Conservation (phyloP, 1,140 invertebrate genomes). For the Argopecten irradians region DNA sequence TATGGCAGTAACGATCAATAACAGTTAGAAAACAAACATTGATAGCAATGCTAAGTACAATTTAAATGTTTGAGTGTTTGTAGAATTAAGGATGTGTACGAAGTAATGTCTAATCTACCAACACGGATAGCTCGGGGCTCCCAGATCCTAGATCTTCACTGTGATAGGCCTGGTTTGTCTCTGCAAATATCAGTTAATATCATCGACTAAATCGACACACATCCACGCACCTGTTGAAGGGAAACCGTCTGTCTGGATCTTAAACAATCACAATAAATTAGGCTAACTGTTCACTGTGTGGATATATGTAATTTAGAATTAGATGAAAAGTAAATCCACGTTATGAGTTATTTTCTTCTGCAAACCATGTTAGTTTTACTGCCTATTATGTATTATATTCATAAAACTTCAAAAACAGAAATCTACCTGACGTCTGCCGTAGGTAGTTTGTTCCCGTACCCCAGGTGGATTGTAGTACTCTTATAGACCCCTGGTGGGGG, state of each 20-base stretch:
- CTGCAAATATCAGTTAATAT: constrained; percentile 12
- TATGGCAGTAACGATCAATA: not conserved
- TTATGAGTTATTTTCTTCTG: not conserved
- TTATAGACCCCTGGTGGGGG: not conserved
- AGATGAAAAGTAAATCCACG: not conserved
- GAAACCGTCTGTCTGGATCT: not conserved
- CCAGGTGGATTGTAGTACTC: not conserved
- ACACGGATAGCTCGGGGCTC: not conserved
- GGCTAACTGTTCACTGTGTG: not conserved
- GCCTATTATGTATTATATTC: not conserved
- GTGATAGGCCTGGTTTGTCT: constrained; percentile 14
- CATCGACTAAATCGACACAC: constrained; percentile 6
- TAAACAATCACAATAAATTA: not conserved
- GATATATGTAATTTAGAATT: not conserved
- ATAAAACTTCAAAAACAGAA: not conserved
- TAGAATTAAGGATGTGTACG: not conserved
- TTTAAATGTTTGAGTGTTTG: not conserved
- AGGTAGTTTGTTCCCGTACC: not conserved
- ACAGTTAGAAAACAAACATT: not conserved
- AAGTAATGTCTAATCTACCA: not conserved
- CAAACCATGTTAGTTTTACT: not conserved
- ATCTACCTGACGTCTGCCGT: not conserved
- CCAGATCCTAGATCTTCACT: not conserved
- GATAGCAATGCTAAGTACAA: not conserved
- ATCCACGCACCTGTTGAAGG: constrained; percentile 11